A percentile compares a stretch with the other conserved stretches of the same genome.
Conservation (phyloP, 2,888 invertebrate genomes). For the Criorhina ranunculi region DNA sequence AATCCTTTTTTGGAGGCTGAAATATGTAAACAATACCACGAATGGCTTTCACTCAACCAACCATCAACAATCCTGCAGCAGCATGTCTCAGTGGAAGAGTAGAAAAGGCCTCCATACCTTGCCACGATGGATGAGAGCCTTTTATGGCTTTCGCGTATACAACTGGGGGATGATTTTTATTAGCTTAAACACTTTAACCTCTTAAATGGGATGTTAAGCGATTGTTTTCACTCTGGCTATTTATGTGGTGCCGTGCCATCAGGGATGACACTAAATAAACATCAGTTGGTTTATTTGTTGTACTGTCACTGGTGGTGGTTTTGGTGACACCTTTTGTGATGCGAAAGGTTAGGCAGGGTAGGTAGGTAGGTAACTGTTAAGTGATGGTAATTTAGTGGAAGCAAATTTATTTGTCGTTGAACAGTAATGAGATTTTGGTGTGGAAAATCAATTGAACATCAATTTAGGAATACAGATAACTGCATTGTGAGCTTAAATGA, state of each 20-base stretch:
- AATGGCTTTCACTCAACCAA: conserved; percentile 71
- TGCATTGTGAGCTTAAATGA: no score
- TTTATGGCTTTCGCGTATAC: conserved; percentile 61
- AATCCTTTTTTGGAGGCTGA: conserved; percentile 75
- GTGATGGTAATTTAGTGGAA: conserved; percentile 56
- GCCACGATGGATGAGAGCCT: conserved; percentile 51
- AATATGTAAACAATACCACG: conserved; percentile 75
- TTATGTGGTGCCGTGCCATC: conserved; percentile 75
- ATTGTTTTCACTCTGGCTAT: conserved; percentile 76
- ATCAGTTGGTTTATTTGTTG: conserved; percentile 66
- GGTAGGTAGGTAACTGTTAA: conserved; percentile 16
- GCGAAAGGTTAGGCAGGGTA: conserved; percentile 5
- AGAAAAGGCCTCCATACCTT: neutral
- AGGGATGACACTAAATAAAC: conserved; percentile 76
- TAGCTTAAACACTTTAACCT: conserved; percentile 81
- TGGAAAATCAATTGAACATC: neutral
- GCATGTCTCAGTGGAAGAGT: conserved; percentile 38
- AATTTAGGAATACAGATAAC: no score
- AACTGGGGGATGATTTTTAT: conserved; percentile 79
- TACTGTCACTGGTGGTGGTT: conserved; percentile 25
- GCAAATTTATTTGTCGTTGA: conserved; percentile 39
- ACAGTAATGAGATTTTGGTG: neutral
- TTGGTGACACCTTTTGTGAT: conserved; percentile 63
- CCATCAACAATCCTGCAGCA: conserved; percentile 60
- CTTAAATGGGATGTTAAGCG: conserved; percentile 79